Evolutionary conservation across 1,140 invertebrate species (phyloP), one percentile per base, ranked within the genome.

Genomic region (Sesamia nonagrioides): DNA sequence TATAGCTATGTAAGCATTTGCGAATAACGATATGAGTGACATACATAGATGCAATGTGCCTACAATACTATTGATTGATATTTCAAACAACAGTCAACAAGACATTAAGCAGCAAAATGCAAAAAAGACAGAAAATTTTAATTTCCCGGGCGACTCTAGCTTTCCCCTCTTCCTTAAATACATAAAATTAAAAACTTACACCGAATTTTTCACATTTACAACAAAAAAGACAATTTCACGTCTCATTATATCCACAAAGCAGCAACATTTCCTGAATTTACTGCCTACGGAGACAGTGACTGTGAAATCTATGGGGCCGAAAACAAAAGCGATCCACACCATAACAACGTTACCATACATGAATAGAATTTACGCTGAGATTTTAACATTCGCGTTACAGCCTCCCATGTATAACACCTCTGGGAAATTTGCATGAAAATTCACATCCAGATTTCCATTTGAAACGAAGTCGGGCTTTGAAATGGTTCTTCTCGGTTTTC

Each of bases 391-490:
- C 74, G 27, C 60, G 74, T 68, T 52, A 54, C 60, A 42, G 74
- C 50, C 74, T 66, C 78, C 33, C 48, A 74, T 75, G 52, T 75
- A 60, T 60, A 78, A 71, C 58, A 78, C 60, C 77, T 79, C 35
- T 21, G 60, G 69, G 71, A 66, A 66, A 79, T 79, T 79, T 79
- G 60, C 77, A 74, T 74, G 77, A 79, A 79, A 79, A 79, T 79
- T 79, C 77, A 73, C 66, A 58, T 45, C 66, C 50, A 73, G 77
- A 79, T 79, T 79, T 79, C 77, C 77, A 79, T 79, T 73, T 73
- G 58, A 74, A 79, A 79, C 45, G 77, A 74, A 74, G 60, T 79
- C 69, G 18, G 71, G 48, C 77, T 79, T 79, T 66, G 58, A 63
- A 78, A 69, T 48, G 45, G 58, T 63, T 69, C 74, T 75, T 40